A percentile compares a stretch with the other conserved stretches of the same genome.
phyloP scores from a whole-genome alignment of 2,113 vertebrate species.

The Panthera tigris region DNA sequence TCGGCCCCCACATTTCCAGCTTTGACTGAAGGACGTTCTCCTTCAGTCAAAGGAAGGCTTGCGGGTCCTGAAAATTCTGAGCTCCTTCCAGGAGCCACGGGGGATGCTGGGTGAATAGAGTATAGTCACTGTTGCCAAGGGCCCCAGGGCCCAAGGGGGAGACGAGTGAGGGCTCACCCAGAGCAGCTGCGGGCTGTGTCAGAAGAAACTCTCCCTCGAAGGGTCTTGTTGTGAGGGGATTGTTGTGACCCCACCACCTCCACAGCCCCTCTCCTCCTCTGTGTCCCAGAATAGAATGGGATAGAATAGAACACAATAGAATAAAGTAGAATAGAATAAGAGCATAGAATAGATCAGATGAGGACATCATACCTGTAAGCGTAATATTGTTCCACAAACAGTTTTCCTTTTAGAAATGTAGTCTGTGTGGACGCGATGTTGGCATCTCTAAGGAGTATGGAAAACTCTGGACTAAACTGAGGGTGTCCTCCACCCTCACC shows the following conservation, averaged over 20 bases:
- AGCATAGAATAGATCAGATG: background rate
- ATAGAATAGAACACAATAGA: background rate
- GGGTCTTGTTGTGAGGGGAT: background rate
- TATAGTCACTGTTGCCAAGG: background rate
- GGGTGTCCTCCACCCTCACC: background rate
- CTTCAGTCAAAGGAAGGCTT: background rate
- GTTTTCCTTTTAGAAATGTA: background rate
- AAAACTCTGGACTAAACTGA: background rate
- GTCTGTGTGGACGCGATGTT: background rate
- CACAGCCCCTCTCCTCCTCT: background rate
- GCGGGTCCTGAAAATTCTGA: background rate
- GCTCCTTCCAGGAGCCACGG: background rate
- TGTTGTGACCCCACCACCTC: too few species aligned
- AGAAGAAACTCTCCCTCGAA: background rate
- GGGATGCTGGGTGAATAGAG: background rate
- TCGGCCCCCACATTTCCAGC: background rate
- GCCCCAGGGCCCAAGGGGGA: fast-evolving
- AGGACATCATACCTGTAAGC: background rate
- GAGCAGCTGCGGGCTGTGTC: background rate
- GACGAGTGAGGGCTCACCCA: background rate
- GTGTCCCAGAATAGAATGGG: background rate
- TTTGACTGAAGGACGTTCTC: background rate
- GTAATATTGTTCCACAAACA: background rate
- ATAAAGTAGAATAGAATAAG: background rate
- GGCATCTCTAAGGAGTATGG: background rate